Percentiles rank a stretch among this genome's conserved stretches.
phyloP scores from a whole-genome alignment of 2,113 vertebrate genomes.

The Hippocampus comes region DNA sequence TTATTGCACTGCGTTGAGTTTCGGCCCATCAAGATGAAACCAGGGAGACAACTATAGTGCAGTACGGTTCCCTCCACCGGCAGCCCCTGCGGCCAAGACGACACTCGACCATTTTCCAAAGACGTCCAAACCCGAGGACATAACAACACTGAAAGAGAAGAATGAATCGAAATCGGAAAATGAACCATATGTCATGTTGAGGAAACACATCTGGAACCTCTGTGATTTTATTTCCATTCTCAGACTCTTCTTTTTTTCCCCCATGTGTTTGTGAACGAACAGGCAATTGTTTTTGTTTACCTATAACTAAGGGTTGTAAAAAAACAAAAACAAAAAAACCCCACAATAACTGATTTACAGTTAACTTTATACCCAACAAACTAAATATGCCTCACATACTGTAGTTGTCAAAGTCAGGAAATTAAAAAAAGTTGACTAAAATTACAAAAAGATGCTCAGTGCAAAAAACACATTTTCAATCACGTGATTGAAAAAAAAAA shows the following conservation, averaged over 20 bases:
- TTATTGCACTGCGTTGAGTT: conserved; percentile 80
- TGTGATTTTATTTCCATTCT: neutral
- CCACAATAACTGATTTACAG: no score
- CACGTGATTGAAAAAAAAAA: no score
- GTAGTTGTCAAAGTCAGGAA: no score
- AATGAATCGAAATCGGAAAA: neutral
- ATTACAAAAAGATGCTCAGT: no score
- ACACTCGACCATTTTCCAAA: conserved; percentile 82
- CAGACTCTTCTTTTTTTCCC: neutral
- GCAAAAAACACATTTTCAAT: no score
- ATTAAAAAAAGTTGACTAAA: no score
- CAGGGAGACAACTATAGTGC: conserved; percentile 78
- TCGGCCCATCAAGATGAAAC: conserved; percentile 79
- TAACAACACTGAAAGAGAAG: conserved; percentile 70
- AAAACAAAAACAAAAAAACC: no score
- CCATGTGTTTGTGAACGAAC: neutral
- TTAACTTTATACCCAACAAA: no score
- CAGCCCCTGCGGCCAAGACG: conserved; percentile 63
- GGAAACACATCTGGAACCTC: neutral
- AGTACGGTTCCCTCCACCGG: conserved; percentile 80
- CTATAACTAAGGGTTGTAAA: no score
- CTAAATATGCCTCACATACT: no score
- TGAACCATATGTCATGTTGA: neutral
- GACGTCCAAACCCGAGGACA: conserved; percentile 80
- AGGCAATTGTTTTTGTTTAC: no score